Conservation (phyloP, 2,797 vertebrate genomes). For the Aeoliscus strigatus region DNA sequence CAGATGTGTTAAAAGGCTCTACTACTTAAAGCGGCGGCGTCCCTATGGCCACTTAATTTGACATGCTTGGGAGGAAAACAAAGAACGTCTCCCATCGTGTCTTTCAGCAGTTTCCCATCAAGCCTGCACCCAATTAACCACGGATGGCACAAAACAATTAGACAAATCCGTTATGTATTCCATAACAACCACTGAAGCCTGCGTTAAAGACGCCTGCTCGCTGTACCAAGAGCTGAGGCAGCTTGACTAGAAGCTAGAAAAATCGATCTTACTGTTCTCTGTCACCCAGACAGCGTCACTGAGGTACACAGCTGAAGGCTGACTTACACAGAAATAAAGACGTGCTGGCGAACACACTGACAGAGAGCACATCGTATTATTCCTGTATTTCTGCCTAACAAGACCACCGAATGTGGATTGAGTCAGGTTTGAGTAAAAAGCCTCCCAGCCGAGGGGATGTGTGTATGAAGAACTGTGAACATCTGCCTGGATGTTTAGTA, state of each 20-base stretch:
- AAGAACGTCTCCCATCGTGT: constrained; percentile 61
- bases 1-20: constrained; percentile 56
- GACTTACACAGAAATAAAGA: constrained; percentile 31
- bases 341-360: constrained; percentile 21
- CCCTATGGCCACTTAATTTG: constrained; percentile 56
- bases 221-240: neutral
- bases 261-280: constrained; percentile 44
- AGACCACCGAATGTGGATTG: constrained; percentile 10
- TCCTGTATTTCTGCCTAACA: constrained; percentile 8
- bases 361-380: constrained; percentile 18
- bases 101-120: constrained; percentile 64
- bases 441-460: neutral
- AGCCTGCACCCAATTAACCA: constrained; percentile 58
- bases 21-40: constrained; percentile 48
- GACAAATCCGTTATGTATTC: constrained; percentile 35
- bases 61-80: constrained; percentile 63
- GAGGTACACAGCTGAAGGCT: constrained; percentile 35
- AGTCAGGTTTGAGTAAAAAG: neutral
- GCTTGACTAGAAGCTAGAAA: constrained; percentile 10
- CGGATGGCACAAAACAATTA: constrained; percentile 20
- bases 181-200: no score
- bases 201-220: no score
- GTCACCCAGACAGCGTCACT: constrained; percentile 35
- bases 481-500: constrained; percentile 8
- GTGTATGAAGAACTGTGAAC: constrained; percentile 2